These are phyloP conservation scores for Apamea epomidion DNA, from an alignment of 2,888 invertebrate genomes.

Conservation along the genomic window DNA sequence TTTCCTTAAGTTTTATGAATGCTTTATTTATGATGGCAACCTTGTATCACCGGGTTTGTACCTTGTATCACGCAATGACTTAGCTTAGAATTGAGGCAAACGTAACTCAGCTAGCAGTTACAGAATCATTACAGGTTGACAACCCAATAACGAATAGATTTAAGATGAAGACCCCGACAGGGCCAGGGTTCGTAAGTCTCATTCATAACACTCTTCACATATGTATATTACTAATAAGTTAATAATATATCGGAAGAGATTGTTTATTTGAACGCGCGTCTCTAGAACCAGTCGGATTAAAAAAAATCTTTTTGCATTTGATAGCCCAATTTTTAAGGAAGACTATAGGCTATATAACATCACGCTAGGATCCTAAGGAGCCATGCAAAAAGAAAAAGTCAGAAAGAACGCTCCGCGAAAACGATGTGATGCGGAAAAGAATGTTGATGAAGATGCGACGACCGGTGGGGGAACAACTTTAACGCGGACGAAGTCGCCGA, in stretches of 20 bases:
- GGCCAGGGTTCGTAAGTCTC: not conserved
- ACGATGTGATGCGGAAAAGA: not conserved
- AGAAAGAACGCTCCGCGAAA: not conserved
- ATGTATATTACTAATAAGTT: too few species aligned
- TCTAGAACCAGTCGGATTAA: not conserved
- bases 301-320: not conserved
- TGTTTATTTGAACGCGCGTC: not conserved
- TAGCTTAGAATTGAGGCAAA: not conserved
- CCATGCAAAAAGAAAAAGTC: not conserved
- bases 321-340: not conserved
- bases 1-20: slow-evolving; percentile 4
- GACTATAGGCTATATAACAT: not conserved
- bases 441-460: not conserved
- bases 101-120: not conserved
- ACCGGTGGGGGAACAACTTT: not conserved
- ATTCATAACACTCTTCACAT: not conserved
- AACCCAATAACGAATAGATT: not conserved
- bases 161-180: not conserved
- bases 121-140: not conserved
- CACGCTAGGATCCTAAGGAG: not conserved
- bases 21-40: slow-evolving; percentile 1
- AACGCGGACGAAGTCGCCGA: not conserved
- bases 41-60: slow-evolving; percentile 6
- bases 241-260: not conserved
- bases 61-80: not conserved